Conservation (phyloP, 2,113 vertebrate species). For the Caranx ignobilis region DNA sequence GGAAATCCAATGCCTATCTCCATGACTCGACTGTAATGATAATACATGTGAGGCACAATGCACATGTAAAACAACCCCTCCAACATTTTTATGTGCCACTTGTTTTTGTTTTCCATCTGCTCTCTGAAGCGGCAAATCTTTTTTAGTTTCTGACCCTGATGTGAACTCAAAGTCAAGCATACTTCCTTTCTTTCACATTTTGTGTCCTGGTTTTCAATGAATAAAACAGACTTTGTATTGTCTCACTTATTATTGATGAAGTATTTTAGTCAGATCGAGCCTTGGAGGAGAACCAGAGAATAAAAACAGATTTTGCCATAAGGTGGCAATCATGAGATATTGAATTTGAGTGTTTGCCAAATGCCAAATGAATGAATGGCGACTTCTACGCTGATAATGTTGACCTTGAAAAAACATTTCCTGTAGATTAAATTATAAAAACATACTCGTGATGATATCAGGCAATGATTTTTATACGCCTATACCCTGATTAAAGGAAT, state of each 20-base stretch:
- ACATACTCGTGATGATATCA: slow-evolving; percentile 12
- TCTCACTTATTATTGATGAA: slow-evolving; percentile 7
- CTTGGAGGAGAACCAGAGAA: neutral
- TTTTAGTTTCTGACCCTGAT: neutral
- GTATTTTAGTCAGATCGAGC: neutral
- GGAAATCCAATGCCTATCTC: neutral
- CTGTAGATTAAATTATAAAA: slow-evolving; percentile 10
- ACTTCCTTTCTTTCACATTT: neutral
- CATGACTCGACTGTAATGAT: neutral
- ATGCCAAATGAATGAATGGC: neutral
- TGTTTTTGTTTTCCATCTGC: neutral
- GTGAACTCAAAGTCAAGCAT: neutral
- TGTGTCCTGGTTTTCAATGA: neutral
- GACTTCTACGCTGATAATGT: neutral
- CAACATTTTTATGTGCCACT: neutral
- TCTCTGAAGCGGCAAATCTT: neutral
- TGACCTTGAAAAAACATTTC: neutral
- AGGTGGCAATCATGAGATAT: neutral
- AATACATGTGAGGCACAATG: neutral
- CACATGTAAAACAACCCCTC: neutral
- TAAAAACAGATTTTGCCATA: neutral
- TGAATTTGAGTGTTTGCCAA: neutral
- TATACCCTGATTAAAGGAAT: slow-evolving; percentile 22
- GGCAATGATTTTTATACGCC: slow-evolving; percentile 6
- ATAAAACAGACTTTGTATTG: neutral